phyloP scores from a whole-genome alignment of 2,797 vertebrate species.

The Merluccius polli region DNA sequence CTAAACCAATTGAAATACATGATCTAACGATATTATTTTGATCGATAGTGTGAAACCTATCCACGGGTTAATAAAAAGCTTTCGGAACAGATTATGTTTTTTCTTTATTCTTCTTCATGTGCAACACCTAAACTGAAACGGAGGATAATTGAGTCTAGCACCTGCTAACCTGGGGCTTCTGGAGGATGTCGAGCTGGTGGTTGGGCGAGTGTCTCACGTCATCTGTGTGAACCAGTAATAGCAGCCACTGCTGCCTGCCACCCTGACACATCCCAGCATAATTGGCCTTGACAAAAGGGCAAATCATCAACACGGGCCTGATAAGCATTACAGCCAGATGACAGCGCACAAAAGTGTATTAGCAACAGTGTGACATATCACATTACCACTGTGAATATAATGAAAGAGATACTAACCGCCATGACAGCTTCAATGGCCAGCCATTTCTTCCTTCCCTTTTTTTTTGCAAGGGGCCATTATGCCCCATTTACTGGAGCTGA shows the following conservation, averaged over 20 bases:
- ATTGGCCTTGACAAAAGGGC: conserved; percentile 98
- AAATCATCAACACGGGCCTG: conserved; percentile 92
- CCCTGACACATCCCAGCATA: conserved; percentile 87
- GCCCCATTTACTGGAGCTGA: conserved; percentile 87
- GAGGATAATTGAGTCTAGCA: conserved; percentile 44
- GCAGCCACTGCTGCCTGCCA: conserved; percentile 74
- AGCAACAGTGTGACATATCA: conserved; percentile 93
- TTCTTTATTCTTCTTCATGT: neutral
- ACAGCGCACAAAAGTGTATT: conserved; percentile 96
- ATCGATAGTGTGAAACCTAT: neutral
- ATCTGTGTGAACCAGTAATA: conserved; percentile 53
- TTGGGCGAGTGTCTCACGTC: conserved; percentile 44
- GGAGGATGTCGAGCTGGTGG: neutral
- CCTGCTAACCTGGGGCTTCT: conserved; percentile 44
- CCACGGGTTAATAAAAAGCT: conserved; percentile 1
- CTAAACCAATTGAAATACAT: neutral
- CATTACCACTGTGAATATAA: conserved; percentile 99
- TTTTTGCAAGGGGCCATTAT: conserved; percentile 80
- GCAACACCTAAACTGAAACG: conserved; percentile 41
- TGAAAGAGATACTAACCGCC: conserved; percentile 94
- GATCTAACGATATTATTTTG: neutral
- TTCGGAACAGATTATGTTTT: neutral
- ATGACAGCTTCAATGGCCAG: conserved; percentile 88
- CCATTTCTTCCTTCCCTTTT: conserved; percentile 85
- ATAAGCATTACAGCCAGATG: conserved; percentile 99